Conservation (phyloP, 92 coral and sea anemone genomes). For the Paragorgia papillata region DNA sequence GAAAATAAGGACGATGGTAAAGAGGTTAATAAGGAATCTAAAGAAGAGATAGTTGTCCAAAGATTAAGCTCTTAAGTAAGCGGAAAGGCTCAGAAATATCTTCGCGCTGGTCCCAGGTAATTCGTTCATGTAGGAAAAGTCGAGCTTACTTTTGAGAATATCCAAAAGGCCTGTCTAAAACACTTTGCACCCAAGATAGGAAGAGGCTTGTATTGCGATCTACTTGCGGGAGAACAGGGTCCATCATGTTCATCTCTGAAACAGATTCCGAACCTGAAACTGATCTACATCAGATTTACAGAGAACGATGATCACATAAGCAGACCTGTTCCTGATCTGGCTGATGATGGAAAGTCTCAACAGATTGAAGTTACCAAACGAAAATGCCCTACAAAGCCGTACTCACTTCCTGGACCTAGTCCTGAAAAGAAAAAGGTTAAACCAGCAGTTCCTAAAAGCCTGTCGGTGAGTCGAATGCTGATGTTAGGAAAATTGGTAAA, state of each 20-base stretch:
- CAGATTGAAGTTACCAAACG: constrained; percentile 1
- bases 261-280: constrained; percentile 15
- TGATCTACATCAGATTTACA: constrained; percentile 11
- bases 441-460: not conserved
- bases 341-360: too few species aligned
- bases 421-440: too few species aligned
- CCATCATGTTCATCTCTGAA: constrained; percentile 24
- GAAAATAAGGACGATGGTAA: not conserved
- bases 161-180: constrained; percentile 22
- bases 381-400: not conserved
- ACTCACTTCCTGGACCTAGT: not conserved
- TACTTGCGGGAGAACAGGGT: constrained; percentile 28
- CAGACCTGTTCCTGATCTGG: too few species aligned
- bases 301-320: not conserved
- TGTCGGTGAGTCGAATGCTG: constrained; percentile 1
- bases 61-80: not conserved
- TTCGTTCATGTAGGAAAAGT: too few species aligned
- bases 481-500: not conserved
- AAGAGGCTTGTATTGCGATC: constrained; percentile 4
- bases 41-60: constrained; percentile 25
- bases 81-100: too few species aligned
- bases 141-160: constrained; percentile 1
- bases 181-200: constrained; percentile 17
- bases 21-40: too few species aligned
- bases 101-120: too few species aligned